Conservation (phyloP, 2,113 vertebrate genomes). For the Calyptommatus sinebrachiatus region DNA sequence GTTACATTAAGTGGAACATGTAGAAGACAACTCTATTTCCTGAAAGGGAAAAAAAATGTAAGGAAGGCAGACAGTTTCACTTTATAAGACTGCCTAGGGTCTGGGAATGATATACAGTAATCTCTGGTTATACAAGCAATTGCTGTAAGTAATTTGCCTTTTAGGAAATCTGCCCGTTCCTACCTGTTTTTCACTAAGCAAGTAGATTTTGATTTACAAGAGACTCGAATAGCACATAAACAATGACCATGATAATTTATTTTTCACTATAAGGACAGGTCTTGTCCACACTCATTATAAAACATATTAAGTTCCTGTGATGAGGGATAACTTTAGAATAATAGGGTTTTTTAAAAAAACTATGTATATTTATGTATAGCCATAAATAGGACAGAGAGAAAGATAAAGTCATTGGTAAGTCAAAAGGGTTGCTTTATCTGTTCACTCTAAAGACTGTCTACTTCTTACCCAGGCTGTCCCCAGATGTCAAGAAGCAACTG, state of each 20-base stretch:
- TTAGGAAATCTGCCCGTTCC: too few species aligned
- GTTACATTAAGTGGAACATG: slow-evolving; percentile 64
- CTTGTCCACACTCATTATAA: too few species aligned
- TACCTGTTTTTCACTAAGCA: too few species aligned
- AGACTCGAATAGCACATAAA: too few species aligned
- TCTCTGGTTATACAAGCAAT: too few species aligned
- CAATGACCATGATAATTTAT: too few species aligned
- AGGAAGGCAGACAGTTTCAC: slow-evolving; percentile 65
- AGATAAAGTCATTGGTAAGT: slow-evolving; percentile 50
- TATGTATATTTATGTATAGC: slow-evolving; percentile 52
- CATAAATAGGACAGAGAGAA: slow-evolving; percentile 48
- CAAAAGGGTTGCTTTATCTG: slow-evolving; percentile 28
- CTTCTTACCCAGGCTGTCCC: slow-evolving; percentile 18
- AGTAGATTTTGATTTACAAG: too few species aligned
- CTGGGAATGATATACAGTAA: slow-evolving; percentile 36
- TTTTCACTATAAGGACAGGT: too few species aligned
- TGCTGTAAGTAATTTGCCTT: too few species aligned
- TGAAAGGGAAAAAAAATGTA: slow-evolving; percentile 57
- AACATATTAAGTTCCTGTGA: too few species aligned
- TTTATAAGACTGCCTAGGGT: slow-evolving; percentile 55
- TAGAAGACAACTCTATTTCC: slow-evolving; percentile 72
- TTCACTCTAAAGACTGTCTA: slow-evolving; percentile 11
- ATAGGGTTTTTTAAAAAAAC: slow-evolving; percentile 58
- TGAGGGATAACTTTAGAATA: too few species aligned
- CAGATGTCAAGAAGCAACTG: too few species aligned